Base-by-base conservation (phyloP, 1,140 invertebrate species). In the Diabrotica undecimpunctata region DNA sequence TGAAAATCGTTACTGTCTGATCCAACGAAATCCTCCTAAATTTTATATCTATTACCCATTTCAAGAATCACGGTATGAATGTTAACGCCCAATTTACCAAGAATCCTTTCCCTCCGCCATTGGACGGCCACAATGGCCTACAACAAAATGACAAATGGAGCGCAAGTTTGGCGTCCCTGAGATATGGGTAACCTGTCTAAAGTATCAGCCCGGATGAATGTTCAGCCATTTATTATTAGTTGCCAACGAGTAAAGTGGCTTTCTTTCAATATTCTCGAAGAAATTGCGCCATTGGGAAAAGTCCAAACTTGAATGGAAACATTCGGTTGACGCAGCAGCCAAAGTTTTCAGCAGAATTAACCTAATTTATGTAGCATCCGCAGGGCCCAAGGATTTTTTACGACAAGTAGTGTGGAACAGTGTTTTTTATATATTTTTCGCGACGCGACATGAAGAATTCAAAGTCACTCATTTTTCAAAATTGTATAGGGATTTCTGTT, bases 181-280 rank as follows among this genome's bases (percentile, higher is more conserved):
- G 66, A 68, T 68, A 68, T 68, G 62, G 66, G 66, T 65, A 68
- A 68, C 62, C 66, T 68, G 66, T 68, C 66, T 57, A 52, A 25
- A 68, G 66, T 60, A 64, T 68, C 66, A 68, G 62, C 37, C 62
- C 54, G 51, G 38, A 55, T 54, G 62, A 38, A 64, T 56, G 62
- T 60, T 46, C 57, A 52, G 51, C 66, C 62, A 68, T 68, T 68
- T 68, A 58, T 68, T 68, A 68, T 57, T 57, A 61, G 59, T 61
- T 62, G 65, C 65, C 65, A 36, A 50, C 65, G 55, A 56, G 39
- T 59, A 60, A 62, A 66, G 65, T 66, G 65, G 65, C 65, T 66
- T 66, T 62, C 65, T 66, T 66, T 66, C 65, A 66, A 66, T 66
- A 66, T 66, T 38, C 53, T 5, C 41, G 41, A 61, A 61, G 41